Conservation (phyloP, 64 coral and sea anemone genomes). For the Montipora cactus region DNA sequence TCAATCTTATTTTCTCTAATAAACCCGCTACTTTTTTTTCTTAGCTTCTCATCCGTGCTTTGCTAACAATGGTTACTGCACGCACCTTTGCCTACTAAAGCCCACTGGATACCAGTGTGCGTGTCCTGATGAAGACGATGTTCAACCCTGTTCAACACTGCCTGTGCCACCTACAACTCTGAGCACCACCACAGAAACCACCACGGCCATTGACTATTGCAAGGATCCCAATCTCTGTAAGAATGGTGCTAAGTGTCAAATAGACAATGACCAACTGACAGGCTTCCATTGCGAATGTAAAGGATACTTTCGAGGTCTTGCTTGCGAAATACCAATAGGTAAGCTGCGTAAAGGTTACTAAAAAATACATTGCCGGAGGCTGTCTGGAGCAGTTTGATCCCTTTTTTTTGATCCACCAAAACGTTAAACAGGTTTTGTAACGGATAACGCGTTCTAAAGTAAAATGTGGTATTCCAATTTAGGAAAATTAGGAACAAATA, state of each 20-base stretch:
- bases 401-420: too few species aligned
- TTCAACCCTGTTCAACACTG: constrained; percentile 35
- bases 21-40: neutral
- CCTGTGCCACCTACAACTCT: constrained; percentile 9
- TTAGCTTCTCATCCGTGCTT: constrained; percentile 45
- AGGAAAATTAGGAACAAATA: too few species aligned
- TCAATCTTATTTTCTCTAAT: too few species aligned
- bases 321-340: neutral
- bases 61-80: constrained; percentile 69
- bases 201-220: neutral
- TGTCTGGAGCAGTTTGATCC: too few species aligned
- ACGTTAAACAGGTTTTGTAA: too few species aligned
- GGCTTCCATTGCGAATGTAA: neutral
- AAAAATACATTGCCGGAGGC: too few species aligned
- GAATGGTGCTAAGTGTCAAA: neutral
- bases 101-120: constrained; percentile 67
- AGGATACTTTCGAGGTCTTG: neutral
- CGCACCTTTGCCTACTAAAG: constrained; percentile 77
- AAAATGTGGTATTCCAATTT: too few species aligned
- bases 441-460: too few species aligned
- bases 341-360: neutral
- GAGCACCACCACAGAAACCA: neutral
- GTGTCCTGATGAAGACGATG: constrained; percentile 31
- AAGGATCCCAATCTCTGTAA: neutral
- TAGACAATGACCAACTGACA: too few species aligned